Base-by-base conservation (phyloP, 2,113 vertebrate genomes). In the Aptenodytes forsteri region DNA sequence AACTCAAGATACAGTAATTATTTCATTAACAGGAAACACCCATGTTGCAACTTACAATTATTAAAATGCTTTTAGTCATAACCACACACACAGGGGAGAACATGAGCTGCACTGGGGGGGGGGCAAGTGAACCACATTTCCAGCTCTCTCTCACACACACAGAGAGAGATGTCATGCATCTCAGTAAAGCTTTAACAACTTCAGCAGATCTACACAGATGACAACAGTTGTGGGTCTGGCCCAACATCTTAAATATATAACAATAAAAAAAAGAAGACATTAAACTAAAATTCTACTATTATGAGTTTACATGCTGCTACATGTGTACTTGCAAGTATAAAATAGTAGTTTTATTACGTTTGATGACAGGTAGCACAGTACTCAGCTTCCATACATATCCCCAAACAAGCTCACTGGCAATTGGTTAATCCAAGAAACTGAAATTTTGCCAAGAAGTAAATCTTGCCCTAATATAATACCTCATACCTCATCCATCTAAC, bases 81-180 rank as follows among this genome's bases (percentile, higher is more conserved):
- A 75, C 38, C n/a, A 42, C 44, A 26, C 19, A 38, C 5, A 16
- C 2, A 29, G 23, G 18, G 36, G 78, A 67, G 27, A 56, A 58
- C 0, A 0, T 7, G 54, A 72, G 23, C 30, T 55, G 23, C n/a
- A 11, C 26, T 65, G 14, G 10, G 6, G 18, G 4, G 6, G 16
- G 7, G 6, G 13, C 13, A 4, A 7, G 5, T 3, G 8, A 67
- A 40, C 6, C 18, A 13, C 44, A 11, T 65, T 64, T 46, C 34
- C 67, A 54, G 30, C 42, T 67, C n/a, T 18, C 26, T 13, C 10
- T 42, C 42, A 21, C 11, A 26, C 15, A 38, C 8, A 20, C 4
- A 38, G 23, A 17, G 0, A 21, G 19, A 38, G 4, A 61, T 7
- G 12, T 47, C 29, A 14, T 0, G 7, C 26, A 14, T 15, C 58